Evolutionary conservation across 2,797 vertebrate species (phyloP).

Genomic region (Dendrocincla fuliginosa): DNA sequence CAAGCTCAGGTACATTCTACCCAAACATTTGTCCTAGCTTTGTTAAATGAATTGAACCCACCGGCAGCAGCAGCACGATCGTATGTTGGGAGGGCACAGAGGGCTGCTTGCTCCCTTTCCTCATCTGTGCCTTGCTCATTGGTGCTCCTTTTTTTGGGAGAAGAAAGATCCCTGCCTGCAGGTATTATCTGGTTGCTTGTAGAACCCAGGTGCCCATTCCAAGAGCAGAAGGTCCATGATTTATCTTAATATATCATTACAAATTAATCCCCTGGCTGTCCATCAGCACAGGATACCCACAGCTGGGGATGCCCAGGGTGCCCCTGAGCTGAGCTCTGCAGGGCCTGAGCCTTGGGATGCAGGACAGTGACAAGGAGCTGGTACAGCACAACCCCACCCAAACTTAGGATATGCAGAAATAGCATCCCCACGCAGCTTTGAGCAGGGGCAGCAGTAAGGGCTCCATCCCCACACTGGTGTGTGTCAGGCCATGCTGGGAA

Average conservation of each 20-base stretch:
- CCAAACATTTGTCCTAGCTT: not conserved
- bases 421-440: fast-evolving
- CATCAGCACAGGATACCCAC: fast-evolving
- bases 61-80: not conserved
- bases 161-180: not conserved
- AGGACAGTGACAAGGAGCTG: not conserved
- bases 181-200: not conserved
- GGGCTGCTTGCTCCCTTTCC: not conserved
- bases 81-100: fast-evolving
- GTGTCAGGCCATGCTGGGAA: not conserved
- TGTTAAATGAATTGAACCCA: not conserved
- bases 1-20: not conserved
- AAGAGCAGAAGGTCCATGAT: not conserved
- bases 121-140: not conserved
- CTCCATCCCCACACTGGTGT: not conserved
- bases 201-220: not conserved
- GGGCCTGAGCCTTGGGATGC: fast-evolving
- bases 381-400: no score
- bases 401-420: fast-evolving
- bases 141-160: not conserved
- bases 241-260: not conserved
- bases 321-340: not conserved
- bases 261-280: not conserved
- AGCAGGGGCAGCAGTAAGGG: not conserved
- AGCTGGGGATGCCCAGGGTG: not conserved